Conservation (phyloP, 2,113 vertebrate species). For the Salvator merianae region DNA sequence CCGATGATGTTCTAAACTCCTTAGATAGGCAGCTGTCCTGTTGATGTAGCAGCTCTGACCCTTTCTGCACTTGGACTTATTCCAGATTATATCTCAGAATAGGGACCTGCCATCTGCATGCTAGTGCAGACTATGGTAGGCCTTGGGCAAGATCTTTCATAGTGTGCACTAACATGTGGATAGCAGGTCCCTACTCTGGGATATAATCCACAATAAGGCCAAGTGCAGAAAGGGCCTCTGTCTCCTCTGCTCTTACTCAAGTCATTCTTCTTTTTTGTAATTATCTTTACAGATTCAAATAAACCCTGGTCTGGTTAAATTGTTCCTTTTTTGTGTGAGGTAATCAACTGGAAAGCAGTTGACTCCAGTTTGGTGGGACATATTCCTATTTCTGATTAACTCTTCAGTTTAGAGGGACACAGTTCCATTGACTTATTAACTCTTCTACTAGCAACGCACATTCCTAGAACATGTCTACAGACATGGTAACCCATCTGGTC, state of each 20-base stretch:
- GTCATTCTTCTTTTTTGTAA: background rate
- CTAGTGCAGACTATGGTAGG: too few species aligned
- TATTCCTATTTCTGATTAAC: background rate
- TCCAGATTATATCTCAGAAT: too few species aligned
- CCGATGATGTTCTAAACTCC: background rate
- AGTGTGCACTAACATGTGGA: too few species aligned
- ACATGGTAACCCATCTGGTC: too few species aligned
- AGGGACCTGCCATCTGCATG: too few species aligned
- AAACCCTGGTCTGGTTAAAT: background rate
- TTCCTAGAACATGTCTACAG: background rate
- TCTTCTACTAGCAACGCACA: too few species aligned
- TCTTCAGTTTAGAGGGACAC: background rate
- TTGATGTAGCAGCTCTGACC: background rate
- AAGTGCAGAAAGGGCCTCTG: too few species aligned
- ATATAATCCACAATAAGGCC: too few species aligned
- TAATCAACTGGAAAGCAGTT: background rate
- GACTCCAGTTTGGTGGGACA: background rate
- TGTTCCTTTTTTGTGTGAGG: background rate
- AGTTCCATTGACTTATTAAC: conserved; percentile 22
- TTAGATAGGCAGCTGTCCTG: background rate
- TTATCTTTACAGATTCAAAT: background rate
- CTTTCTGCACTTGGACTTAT: too few species aligned
- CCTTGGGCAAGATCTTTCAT: too few species aligned
- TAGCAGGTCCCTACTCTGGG: too few species aligned
- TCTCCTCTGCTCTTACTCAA: too few species aligned